Base-by-base conservation (phyloP, 2,888 invertebrate species). In the Agrilus biguttatus region DNA sequence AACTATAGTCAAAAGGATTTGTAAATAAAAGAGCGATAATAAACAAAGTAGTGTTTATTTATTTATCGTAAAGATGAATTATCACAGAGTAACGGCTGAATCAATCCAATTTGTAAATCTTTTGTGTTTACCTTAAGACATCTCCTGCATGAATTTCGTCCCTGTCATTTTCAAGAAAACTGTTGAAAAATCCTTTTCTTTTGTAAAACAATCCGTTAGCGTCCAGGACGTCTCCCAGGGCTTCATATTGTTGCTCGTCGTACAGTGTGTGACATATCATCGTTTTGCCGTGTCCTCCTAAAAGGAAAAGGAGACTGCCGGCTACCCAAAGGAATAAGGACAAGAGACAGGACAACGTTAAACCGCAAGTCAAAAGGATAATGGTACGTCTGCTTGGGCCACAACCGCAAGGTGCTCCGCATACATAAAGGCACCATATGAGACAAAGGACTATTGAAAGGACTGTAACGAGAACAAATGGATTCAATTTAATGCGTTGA, bases 241-340 rank as follows among this genome's bases (percentile, higher is more conserved):
- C 72, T 28, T 67, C 67, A 56, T 78, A 85, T 47, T 79, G 70
- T 0, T 78, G 76, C 44, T 74, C 66, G 48, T 77, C 80, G 67
- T 81, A 78, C 35, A 87, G 66, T 0, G 83, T 78, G 43, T 80
- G 77, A 53, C 86, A 87, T 1, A 85, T 65, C 54, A 83, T 74
- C 44, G 77, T 73, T 64, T 80, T 77, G 13, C 76, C 75, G 55
- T 82, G 80, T 14, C 76, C 78, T 13, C 80, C 75, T 40, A 78
- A 59, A 28, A 78, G 65, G 48, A 81, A 73, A 10, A 73, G 63
- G 10, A 68, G 63, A 41, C 75, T 70, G 47, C 77, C 69, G 48
- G 75, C 62, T 32, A 64, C 56, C 81, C 81, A 82, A 40, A 80
- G 61, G 43, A 71, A 60, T 12, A 78, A 62, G 19, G 79, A 77